These are phyloP conservation scores for Lineus longissimus DNA, from an alignment of 1,140 invertebrate genomes.

Conservation along the genomic window DNA sequence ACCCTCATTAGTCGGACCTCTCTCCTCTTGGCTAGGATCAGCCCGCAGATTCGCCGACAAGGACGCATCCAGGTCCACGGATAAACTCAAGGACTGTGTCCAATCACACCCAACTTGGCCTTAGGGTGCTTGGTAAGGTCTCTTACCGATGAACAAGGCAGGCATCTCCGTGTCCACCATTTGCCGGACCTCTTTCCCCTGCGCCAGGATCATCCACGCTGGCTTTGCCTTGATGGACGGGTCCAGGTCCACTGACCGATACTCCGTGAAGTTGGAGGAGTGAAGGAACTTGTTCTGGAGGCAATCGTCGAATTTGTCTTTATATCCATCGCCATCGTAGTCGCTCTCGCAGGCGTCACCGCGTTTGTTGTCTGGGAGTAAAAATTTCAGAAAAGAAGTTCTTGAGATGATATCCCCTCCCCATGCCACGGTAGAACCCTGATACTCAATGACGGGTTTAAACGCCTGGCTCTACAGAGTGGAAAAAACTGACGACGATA, in stretches of 20 bases:
- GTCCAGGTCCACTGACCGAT: slow-evolving; percentile 22
- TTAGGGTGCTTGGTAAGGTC: neutral
- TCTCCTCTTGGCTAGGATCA: no score
- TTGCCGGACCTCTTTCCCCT: slow-evolving; percentile 25
- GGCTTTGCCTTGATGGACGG: slow-evolving; percentile 13
- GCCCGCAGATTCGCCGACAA: no score
- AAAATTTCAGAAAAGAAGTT: neutral
- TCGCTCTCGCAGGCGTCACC: slow-evolving; percentile 35
- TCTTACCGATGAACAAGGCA: slow-evolving; percentile 24
- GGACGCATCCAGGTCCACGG: no score
- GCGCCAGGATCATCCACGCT: slow-evolving; percentile 20
- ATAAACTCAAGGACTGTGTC: no score
- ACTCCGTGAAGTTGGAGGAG: slow-evolving; percentile 16
- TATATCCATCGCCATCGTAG: slow-evolving; percentile 23
- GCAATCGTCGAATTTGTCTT: slow-evolving; percentile 27
- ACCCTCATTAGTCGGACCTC: no score
- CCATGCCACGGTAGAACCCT: neutral
- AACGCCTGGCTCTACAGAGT: no score
- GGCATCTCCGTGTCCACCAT: slow-evolving; percentile 17
- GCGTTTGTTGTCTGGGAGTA: slow-evolving; percentile 23
- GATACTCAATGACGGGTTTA: neutral
- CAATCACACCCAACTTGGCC: neutral
- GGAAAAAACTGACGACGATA: no score
- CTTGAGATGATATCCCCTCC: neutral
- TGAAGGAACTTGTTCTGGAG: slow-evolving; percentile 24